Evolutionary conservation across 1,140 invertebrate species (phyloP).

Genomic region (Drosophila kanapiae): DNA sequence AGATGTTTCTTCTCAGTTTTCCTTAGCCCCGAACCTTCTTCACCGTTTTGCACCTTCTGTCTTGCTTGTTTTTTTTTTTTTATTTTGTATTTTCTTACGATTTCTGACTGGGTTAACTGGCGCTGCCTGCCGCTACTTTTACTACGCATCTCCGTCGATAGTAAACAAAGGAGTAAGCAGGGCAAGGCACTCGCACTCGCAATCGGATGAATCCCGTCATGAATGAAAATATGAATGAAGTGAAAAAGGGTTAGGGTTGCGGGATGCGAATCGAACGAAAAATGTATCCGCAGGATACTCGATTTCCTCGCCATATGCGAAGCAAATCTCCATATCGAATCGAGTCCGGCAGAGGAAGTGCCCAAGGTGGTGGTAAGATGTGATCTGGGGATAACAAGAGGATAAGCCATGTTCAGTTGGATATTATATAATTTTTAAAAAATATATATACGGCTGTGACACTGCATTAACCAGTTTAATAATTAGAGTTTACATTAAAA

Average conservation of each 20-base stretch:
- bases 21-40: conserved; percentile 12
- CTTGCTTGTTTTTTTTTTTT: not conserved
- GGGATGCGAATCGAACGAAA: conserved; percentile 16
- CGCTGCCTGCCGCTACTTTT: conserved; percentile 56
- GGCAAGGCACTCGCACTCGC: conserved; percentile 6
- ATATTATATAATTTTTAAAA: not conserved
- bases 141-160: conserved; percentile 58
- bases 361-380: conserved; percentile 9
- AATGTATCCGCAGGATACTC: conserved; percentile 9
- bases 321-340: conserved; percentile 34
- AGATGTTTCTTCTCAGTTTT: conserved; percentile 62
- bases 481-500: too few relatives aligned
- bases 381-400: not conserved
- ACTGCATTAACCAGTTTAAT: too few relatives aligned
- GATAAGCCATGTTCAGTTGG: not conserved
- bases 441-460: too few relatives aligned
- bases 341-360: conserved; percentile 22
- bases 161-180: conserved; percentile 64
- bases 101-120: conserved; percentile 60
- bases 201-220: conserved; percentile 29
- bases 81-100: conserved; percentile 9
- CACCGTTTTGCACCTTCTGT: conserved; percentile 19
- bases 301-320: conserved; percentile 36
- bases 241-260: not conserved
- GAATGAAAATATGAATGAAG: conserved; percentile 71